phyloP scores from a whole-genome alignment of 2,797 vertebrate genomes.

The Pantherophis vulpinus region DNA sequence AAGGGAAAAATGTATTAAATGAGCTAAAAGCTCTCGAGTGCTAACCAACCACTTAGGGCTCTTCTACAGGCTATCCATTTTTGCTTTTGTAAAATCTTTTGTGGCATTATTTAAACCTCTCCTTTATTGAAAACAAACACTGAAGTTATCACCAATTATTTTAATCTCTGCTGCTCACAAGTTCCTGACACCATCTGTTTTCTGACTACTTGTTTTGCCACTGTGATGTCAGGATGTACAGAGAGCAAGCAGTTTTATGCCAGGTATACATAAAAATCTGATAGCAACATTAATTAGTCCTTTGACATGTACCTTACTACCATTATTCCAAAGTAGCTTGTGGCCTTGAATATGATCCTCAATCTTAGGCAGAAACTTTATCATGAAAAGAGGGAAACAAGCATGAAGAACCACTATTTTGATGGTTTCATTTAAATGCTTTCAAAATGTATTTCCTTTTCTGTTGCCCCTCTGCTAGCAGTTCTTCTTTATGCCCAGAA shows the following conservation, averaged over 20 bases:
- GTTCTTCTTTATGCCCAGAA: not conserved
- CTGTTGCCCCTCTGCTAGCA: not conserved
- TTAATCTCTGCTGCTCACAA: not conserved
- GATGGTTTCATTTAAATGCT: not conserved
- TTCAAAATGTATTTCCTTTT: not conserved
- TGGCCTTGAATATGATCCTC: no score
- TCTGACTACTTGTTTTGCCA: not conserved
- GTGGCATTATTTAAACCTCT: not conserved
- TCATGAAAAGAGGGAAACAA: not conserved
- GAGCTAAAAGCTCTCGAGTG: no score
- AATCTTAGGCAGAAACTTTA: not conserved
- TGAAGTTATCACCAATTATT: not conserved
- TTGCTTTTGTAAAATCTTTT: not conserved
- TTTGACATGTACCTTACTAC: not conserved
- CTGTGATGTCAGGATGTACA: not conserved
- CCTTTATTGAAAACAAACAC: not conserved
- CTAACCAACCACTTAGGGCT: not conserved
- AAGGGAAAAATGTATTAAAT: not conserved
- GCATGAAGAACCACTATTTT: not conserved
- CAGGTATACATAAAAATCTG: no score
- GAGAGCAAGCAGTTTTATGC: not conserved
- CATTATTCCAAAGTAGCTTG: not conserved
- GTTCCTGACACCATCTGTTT: not conserved
- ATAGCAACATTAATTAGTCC: not conserved
- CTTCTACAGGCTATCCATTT: not conserved